These are phyloP conservation scores for Scrobipalpa costella DNA, from an alignment of 2,888 invertebrate genomes.

Conservation along the genomic window DNA sequence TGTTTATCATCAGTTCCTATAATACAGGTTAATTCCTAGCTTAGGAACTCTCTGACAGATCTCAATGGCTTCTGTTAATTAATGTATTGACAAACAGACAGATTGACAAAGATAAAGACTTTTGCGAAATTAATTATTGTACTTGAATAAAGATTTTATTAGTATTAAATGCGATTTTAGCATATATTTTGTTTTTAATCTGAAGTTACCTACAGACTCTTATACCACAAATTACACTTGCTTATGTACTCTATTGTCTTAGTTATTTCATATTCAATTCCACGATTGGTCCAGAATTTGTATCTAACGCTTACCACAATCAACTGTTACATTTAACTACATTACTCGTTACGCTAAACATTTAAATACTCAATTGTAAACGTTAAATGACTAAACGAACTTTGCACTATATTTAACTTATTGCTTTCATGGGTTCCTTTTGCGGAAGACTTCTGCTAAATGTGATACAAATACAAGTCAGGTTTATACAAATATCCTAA, in stretches of 20 bases:
- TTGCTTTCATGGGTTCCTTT: constrained; percentile 65
- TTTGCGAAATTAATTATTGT: too few relatives aligned
- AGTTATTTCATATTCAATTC: constrained; percentile 15
- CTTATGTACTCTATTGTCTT: constrained; percentile 5
- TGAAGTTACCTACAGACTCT: too few relatives aligned
- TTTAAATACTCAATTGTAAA: constrained; percentile 49
- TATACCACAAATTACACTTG: background rate
- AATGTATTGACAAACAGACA: too few relatives aligned
- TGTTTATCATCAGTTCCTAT: too few relatives aligned
- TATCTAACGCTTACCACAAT: constrained; percentile 11
- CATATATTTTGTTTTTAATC: too few relatives aligned
- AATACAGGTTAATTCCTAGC: too few relatives aligned
- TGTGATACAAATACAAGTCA: constrained; percentile 20
- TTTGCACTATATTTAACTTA: constrained; percentile 53
- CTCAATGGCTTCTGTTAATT: too few relatives aligned
- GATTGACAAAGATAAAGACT: too few relatives aligned
- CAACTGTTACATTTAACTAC: constrained; percentile 5
- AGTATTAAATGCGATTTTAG: too few relatives aligned
- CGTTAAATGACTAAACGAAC: constrained; percentile 40
- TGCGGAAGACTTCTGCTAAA: constrained; percentile 64
- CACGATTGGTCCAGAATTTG: constrained; percentile 22
- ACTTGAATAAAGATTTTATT: too few relatives aligned
- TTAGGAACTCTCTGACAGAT: too few relatives aligned
- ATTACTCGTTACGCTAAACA: constrained; percentile 44
- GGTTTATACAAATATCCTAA: background rate